Conservation (phyloP, 2,888 invertebrate genomes). For the Tyria jacobaeae region DNA sequence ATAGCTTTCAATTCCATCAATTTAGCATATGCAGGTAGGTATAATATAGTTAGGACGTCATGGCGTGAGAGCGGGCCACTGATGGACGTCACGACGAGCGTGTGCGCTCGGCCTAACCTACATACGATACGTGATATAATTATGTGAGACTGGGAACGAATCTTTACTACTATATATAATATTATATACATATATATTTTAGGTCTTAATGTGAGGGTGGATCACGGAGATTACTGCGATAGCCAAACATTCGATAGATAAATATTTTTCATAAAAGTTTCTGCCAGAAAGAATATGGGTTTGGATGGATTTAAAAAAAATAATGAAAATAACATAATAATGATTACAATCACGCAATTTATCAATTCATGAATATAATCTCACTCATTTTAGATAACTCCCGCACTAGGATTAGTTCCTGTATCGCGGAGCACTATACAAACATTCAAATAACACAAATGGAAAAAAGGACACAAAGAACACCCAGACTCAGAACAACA, state of each 20-base stretch:
- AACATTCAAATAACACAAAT: no score
- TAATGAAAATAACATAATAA: no score
- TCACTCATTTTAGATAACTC: no score
- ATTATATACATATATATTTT: slow-evolving; percentile 8
- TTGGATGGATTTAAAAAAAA: no score
- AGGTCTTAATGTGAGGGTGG: background rate
- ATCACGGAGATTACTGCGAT: background rate
- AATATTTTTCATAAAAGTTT: background rate
- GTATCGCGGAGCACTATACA: no score
- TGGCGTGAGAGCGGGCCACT: slow-evolving; percentile 50
- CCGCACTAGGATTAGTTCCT: no score
- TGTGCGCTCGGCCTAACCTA: slow-evolving; percentile 52
- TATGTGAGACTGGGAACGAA: slow-evolving; percentile 49
- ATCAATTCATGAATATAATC: no score
- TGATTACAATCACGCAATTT: no score
- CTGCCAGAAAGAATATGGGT: no score
- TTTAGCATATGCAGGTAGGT: slow-evolving; percentile 36
- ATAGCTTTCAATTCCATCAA: slow-evolving; percentile 21
- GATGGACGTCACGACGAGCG: slow-evolving; percentile 51
- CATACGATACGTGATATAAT: slow-evolving; percentile 53
- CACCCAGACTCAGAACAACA: no score
- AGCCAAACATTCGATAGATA: background rate
- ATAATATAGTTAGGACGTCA: slow-evolving; percentile 37
- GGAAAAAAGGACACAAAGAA: no score
- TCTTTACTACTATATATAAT: slow-evolving; percentile 22